Percentiles rank a stretch among this genome's conserved stretches.
Evolutionary conservation across 2,797 vertebrate genomes (phyloP).

Genomic region (Acropternis orthonyx): DNA sequence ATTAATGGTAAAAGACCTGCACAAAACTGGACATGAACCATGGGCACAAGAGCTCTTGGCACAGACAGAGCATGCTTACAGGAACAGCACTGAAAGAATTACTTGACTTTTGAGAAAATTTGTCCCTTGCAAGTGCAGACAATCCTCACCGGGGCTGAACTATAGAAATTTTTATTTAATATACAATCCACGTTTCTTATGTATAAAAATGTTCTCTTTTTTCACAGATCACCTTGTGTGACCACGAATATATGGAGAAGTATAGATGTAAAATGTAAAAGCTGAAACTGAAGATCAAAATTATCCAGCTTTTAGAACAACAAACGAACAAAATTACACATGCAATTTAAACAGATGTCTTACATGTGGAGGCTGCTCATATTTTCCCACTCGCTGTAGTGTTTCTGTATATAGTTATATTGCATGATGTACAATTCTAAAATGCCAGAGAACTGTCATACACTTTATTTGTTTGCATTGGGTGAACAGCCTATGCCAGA

Average conservation of each 20-base stretch:
- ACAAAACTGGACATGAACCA: not conserved
- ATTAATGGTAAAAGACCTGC: not conserved
- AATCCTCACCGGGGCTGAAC: not conserved
- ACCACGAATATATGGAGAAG: not conserved
- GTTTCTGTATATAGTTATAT: not conserved
- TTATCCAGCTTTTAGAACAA: not conserved
- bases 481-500: not conserved
- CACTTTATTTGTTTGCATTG: slow-evolving; percentile 1
- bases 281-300: not conserved
- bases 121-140: not conserved
- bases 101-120: not conserved
- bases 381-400: not conserved
- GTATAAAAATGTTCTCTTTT: not conserved
- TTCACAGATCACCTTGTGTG: not conserved
- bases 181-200: not conserved
- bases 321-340: not conserved
- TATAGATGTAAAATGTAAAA: not conserved
- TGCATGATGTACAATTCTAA: not conserved
- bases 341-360: not conserved
- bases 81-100: not conserved
- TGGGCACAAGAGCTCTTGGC: not conserved
- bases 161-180: not conserved
- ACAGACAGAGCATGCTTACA: not conserved
- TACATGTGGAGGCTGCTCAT: not conserved
- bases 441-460: not conserved